Evolutionary conservation across 2,113 vertebrate species (phyloP), one percentile per base, ranked within the genome.

Genomic region (Typhlomys cinereus): DNA sequence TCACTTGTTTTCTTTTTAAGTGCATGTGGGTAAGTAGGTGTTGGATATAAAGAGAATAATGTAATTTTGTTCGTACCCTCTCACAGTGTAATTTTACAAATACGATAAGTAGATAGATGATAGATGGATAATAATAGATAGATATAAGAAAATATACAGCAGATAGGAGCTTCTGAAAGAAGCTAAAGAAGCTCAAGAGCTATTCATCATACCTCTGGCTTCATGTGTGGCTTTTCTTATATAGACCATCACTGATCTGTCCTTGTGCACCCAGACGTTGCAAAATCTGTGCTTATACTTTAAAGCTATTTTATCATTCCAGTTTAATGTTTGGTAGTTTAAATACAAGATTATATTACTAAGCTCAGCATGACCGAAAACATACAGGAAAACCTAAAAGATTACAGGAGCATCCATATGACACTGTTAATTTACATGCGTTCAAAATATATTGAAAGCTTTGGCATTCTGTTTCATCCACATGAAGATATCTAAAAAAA

Each of bases 401-500:
- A 48, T 25, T 61, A 7, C 23, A 7, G 62, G 34, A 75, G 71
- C 87, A 87, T 27, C 0, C 29, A 54, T n/a, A 39, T 34, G 44
- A 27, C 34, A 52, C 18, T 41, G 0, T 78, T 85, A 59, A 36
- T 90, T 81, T 69, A 9, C 7, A 48, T 34, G 7, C 13, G 8
- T 62, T 75, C 25, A 17, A 1, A 74, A 27, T n/a, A 54, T 50
- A 44, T 44, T 46, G 9, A 57, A 85, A 59, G 7, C 36, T 23
- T 70, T 73, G 31, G 17, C 27, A 41, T 69, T 83, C 20, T 27
- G 20, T 52, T 79, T 67, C 71, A 12, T 5, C 25, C 36, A 36
- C 59, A 75, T 25, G 79, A 69, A 91, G 20, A 62, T 87, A 74
- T 66, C 39, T 71, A 39, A 90, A 7, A 52, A 82, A 92, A 73